A percentile compares a stretch with the other conserved stretches of the same genome.
Evolutionary conservation across 2,113 vertebrate species (phyloP).

Genomic region (Globicephala melas): DNA sequence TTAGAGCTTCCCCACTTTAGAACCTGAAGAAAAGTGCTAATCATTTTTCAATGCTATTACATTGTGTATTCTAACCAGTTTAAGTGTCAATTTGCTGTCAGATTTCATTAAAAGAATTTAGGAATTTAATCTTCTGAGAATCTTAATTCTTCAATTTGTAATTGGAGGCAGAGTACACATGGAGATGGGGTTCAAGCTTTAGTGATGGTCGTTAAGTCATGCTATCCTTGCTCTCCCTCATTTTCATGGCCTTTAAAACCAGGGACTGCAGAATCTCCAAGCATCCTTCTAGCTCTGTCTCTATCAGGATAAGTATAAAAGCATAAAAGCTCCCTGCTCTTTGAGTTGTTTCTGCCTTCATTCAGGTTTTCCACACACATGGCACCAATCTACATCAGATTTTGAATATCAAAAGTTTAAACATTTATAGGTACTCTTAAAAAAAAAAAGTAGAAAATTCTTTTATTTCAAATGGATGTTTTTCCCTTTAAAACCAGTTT

Average conservation of each 20-base stretch:
- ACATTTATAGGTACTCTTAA: neutral
- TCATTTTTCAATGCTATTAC: neutral
- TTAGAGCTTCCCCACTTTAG: neutral
- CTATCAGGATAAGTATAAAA: neutral
- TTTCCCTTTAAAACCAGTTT: neutral
- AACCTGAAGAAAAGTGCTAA: neutral
- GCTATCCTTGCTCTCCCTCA: neutral
- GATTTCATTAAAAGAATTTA: neutral
- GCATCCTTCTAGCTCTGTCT: neutral
- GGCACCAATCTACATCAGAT: neutral
- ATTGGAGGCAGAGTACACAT: neutral
- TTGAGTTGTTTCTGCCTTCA: neutral
- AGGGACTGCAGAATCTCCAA: neutral
- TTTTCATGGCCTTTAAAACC: neutral
- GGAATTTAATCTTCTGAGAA: neutral
- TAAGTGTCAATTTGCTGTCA: neutral
- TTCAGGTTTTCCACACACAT: neutral
- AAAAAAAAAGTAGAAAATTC: neutral
- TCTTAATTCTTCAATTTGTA: neutral
- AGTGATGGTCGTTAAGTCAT: neutral
- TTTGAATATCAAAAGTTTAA: constrained; percentile 18
- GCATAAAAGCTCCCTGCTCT: neutral
- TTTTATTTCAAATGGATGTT: neutral
- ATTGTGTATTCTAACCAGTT: neutral
- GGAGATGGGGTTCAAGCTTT: neutral